phyloP scores from a whole-genome alignment of 30 jellyfish, hydroid and myxozoan genomes.

The Hydractinia echinata region DNA sequence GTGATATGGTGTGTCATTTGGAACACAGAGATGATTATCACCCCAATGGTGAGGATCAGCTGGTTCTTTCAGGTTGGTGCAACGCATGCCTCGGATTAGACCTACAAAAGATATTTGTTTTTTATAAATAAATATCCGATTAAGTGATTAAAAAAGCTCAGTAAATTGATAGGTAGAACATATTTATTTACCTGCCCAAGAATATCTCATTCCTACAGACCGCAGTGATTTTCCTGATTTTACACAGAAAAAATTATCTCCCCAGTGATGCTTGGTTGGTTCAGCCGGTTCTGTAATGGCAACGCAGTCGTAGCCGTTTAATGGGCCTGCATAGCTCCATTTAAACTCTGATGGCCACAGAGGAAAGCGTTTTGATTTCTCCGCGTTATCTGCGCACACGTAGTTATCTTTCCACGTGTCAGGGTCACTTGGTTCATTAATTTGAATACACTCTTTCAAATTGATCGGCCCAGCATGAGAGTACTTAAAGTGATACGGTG shows the following conservation, averaged over 20 bases:
- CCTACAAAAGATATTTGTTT: neutral
- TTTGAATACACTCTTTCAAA: neutral
- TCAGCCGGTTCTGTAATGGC: neutral
- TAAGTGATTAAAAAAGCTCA: too few relatives aligned
- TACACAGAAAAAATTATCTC: conserved; percentile 9
- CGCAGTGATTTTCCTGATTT: neutral
- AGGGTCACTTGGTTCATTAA: conserved; percentile 12
- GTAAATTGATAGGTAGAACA: too few relatives aligned
- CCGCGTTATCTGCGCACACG: neutral
- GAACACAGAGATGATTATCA: neutral
- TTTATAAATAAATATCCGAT: neutral
- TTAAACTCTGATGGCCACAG: conserved; percentile 15
- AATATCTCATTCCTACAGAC: neutral
- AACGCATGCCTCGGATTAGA: neutral
- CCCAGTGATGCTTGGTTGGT: neutral
- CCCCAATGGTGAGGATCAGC: neutral
- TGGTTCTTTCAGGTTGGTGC: neutral
- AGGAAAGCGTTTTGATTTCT: neutral
- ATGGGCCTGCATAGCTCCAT: conserved; percentile 12
- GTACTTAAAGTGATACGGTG: conserved; percentile 14
- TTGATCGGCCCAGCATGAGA: conserved; percentile 14
- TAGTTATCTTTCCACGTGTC: conserved; percentile 10
- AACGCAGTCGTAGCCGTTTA: neutral
- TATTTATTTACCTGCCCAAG: neutral
- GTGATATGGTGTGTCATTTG: neutral